Percentiles rank a stretch among this genome's conserved stretches.
phyloP scores from a whole-genome alignment of 2,113 vertebrate species.

The Candoia aspera region DNA sequence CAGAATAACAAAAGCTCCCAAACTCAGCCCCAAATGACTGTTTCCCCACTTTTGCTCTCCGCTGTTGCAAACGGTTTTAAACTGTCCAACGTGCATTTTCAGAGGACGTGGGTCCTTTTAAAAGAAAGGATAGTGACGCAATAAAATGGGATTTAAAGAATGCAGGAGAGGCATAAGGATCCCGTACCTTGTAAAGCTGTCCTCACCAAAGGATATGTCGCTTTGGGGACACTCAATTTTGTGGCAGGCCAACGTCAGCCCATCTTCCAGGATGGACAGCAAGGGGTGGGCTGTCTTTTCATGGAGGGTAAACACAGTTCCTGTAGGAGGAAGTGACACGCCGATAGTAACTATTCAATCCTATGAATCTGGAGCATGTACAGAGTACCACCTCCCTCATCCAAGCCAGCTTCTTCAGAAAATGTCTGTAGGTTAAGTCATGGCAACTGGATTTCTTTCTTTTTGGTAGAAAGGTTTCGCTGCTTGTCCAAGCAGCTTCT shows the following conservation, averaged over 20 bases:
- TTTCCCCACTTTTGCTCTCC: not conserved
- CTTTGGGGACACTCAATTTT: conserved; percentile 77
- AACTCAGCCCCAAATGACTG: not conserved
- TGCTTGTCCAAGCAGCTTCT: too few relatives aligned
- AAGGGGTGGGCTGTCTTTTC: conserved; percentile 88
- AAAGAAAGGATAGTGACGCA: not conserved
- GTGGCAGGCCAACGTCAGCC: conserved; percentile 83
- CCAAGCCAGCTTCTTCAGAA: not conserved
- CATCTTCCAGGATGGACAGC: conserved; percentile 87
- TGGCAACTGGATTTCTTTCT: too few relatives aligned
- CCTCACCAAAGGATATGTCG: conserved; percentile 76
- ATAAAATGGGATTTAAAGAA: not conserved
- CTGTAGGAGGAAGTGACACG: conserved; percentile 67
- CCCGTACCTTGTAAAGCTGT: conserved; percentile 84
- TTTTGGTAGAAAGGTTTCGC: too few relatives aligned
- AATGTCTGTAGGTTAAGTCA: too few relatives aligned
- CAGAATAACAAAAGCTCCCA: not conserved
- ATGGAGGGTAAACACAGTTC: conserved; percentile 86
- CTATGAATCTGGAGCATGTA: not conserved
- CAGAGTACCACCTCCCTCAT: not conserved
- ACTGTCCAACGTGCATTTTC: not conserved
- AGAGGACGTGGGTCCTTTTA: not conserved
- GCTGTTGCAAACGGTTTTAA: not conserved
- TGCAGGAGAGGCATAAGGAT: not conserved
- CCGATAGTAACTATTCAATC: not conserved